Evolutionary conservation across 2,888 invertebrate genomes (phyloP).

Genomic region (Lithophane ornitopus): DNA sequence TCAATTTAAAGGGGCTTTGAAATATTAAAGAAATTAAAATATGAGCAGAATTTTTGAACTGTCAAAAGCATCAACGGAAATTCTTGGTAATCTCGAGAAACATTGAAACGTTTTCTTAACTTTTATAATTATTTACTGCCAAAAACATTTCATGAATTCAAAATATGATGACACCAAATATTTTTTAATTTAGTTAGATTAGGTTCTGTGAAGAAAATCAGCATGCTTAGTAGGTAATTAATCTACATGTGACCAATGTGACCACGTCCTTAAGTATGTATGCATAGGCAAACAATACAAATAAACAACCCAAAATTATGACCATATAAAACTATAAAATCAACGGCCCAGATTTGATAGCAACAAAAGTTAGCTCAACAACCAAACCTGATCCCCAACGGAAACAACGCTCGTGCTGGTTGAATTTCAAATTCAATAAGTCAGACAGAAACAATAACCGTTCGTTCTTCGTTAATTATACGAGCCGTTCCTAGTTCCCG

Average conservation of each 20-base stretch:
- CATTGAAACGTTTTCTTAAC: background rate
- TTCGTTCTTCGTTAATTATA: conserved; percentile 76
- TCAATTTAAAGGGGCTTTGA: background rate
- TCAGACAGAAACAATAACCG: conserved; percentile 69
- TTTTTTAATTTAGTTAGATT: background rate
- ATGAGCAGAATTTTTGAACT: background rate
- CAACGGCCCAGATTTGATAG: background rate
- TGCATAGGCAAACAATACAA: background rate
- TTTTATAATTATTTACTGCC: background rate
- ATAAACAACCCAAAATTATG: background rate
- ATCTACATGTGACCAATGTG: background rate
- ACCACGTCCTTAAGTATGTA: too few relatives aligned
- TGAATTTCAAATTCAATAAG: conserved; percentile 72
- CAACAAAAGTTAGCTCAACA: conserved; percentile 8
- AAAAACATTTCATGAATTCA: background rate
- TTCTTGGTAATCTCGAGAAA: background rate
- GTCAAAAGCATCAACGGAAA: conserved; percentile 4
- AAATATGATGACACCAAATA: background rate
- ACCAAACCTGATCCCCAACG: conserved; percentile 30
- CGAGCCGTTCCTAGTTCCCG: conserved; percentile 69
- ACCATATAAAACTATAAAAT: background rate
- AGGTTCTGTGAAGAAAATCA: background rate
- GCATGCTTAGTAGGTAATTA: background rate
- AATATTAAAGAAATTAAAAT: background rate
- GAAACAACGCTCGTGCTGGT: conserved; percentile 32